phyloP scores from a whole-genome alignment of 2,888 invertebrate species.

The Lathronympha strigana region DNA sequence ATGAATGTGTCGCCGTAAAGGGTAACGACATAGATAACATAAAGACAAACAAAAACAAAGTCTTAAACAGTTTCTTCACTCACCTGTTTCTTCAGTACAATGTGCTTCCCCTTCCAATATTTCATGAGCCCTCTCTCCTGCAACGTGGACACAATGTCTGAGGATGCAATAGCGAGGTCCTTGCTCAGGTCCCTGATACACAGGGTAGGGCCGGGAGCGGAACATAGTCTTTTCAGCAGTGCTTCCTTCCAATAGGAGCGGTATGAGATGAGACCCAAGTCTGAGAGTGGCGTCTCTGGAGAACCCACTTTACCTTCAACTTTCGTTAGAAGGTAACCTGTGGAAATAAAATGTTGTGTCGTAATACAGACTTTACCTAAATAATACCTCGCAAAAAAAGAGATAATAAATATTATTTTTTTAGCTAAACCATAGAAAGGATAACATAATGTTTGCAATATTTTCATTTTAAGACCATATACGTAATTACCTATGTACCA shows the following conservation, averaged over 20 bases:
- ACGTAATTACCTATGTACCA: too few species aligned
- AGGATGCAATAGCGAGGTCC: conserved; percentile 98
- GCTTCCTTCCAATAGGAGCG: conserved; percentile 99
- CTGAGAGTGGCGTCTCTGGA: conserved; percentile 98
- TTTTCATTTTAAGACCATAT: too few species aligned
- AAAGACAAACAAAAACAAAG: neutral
- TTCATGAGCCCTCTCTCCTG: conserved; percentile 99
- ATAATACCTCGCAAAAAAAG: too few species aligned
- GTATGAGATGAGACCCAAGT: conserved; percentile 98
- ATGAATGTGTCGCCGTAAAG: too few species aligned
- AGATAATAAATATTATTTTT: too few species aligned
- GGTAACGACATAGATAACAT: too few species aligned
- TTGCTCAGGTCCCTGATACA: conserved; percentile 94
- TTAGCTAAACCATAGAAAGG: too few species aligned
- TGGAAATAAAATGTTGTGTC: conserved; percentile 18
- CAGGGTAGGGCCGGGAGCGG: conserved; percentile 93
- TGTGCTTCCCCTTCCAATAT: conserved; percentile 99
- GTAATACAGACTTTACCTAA: too few species aligned
- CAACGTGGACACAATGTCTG: conserved; percentile 98
- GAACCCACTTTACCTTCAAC: conserved; percentile 99
- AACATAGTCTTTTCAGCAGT: conserved; percentile 94
- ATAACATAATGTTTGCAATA: too few species aligned
- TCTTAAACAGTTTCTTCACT: conserved; percentile 46
- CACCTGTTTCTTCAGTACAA: conserved; percentile 96
- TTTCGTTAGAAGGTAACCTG: conserved; percentile 97